phyloP scores from a whole-genome alignment of 2,888 invertebrate species.

The Megastigmus dorsalis region DNA sequence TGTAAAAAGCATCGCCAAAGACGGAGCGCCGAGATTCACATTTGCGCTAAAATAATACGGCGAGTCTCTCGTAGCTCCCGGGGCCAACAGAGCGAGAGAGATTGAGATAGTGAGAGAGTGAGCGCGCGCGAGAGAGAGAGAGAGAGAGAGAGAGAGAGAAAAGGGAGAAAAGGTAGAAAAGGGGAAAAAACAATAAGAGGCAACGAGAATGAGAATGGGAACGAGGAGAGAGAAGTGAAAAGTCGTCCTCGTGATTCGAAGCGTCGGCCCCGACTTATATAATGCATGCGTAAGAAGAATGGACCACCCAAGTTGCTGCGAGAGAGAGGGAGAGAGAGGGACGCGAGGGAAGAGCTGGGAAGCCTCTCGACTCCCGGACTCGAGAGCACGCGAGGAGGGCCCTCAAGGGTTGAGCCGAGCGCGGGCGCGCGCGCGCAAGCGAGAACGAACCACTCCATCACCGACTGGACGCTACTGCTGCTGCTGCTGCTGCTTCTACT shows the following conservation, averaged over 20 bases:
- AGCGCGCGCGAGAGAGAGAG: neutral
- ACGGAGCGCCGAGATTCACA: constrained; percentile 10
- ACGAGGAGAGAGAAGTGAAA: neutral
- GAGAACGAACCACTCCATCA: constrained; percentile 71
- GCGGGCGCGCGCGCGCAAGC: constrained; percentile 44
- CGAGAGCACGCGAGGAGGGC: constrained; percentile 58
- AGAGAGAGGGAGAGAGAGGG: constrained; percentile 53
- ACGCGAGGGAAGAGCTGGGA: constrained; percentile 42
- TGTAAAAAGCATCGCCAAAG: constrained; percentile 56
- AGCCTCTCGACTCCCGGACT: constrained; percentile 64
- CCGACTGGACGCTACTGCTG: too few species aligned
- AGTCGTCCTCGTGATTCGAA: constrained; percentile 56
- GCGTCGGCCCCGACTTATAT: constrained; percentile 60
- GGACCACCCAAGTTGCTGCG: constrained; percentile 74
- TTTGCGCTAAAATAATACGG: too few species aligned
- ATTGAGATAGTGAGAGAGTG: too few species aligned
- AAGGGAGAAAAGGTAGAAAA: too few species aligned
- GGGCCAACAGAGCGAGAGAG: neutral
- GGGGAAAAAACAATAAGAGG: neutral
- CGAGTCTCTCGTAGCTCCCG: too few species aligned
- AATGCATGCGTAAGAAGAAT: constrained; percentile 72
- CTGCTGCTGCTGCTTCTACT: too few species aligned
- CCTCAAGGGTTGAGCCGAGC: constrained; percentile 66
- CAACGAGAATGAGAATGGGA: neutral
- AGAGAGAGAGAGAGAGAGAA: neutral